Evolutionary conservation across 2,888 invertebrate genomes (phyloP), one percentile per base, ranked within the genome.

Genomic region (Catocala fraxini): DNA sequence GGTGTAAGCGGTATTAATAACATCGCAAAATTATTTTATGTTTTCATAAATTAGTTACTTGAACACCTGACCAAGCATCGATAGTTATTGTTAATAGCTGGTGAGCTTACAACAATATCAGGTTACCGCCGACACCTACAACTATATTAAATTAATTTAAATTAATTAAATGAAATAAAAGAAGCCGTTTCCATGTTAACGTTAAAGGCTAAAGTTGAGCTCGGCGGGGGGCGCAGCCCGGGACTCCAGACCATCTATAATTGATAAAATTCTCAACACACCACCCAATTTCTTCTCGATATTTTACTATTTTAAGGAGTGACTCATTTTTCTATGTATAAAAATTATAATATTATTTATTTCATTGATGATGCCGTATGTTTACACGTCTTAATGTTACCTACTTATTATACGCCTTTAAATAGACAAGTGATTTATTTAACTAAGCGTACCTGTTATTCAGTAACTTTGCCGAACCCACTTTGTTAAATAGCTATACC

Each of bases 181-280:
- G 63, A 77, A 83, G 80, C 77, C 74, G 63, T 75, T 65, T 83
- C 78, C 79, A 81, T 75, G 71, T 70, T 70, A 73, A 67, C 56
- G 34, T 59, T 64, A 69, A 71, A 73, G 71, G 71, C 70, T 75
- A 69, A 75, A 70, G 68, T 74, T 70, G 63, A 68, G 73, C 73
- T 55, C 87, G 56, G 81, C 84, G 79, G 90, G 87, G 87, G 86
- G 82, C 77, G 74, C 67, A 68, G 62, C 54, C 79, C 75, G 76
- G 70, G 69, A 55, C 65, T 66, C 71, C 67, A 68, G 72, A 72
- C 71, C 80, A 85, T 85, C 82, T 78, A 86, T 88, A 87, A 91
- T 91, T 91, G 90, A 92, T 91, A 89, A 91, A 89, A 90, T 90
- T 88, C 91, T 89, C 86, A 82, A 86, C 86, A 85, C 85, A 88